These are phyloP conservation scores for Helobdella robusta DNA, from an alignment of 2,888 invertebrate genomes.

Conservation along the genomic window DNA sequence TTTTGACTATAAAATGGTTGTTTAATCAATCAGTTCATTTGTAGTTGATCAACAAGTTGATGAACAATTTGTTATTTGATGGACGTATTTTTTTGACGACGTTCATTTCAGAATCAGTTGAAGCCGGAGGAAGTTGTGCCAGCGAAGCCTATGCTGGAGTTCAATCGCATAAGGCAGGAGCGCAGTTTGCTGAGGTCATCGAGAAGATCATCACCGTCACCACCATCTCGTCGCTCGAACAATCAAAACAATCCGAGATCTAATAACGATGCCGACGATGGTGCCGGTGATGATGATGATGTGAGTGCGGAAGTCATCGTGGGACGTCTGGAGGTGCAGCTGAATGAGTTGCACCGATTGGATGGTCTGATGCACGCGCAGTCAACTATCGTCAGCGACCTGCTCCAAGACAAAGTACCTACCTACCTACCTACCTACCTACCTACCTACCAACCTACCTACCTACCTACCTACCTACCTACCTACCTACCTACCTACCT, in stretches of 20 bases:
- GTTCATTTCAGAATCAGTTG: slow-evolving; percentile 41
- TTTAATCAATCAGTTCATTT: no score
- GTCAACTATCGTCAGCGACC: slow-evolving; percentile 62
- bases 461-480: no score
- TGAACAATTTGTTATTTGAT: not conserved
- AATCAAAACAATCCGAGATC: not conserved
- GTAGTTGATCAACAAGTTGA: no score
- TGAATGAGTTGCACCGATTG: slow-evolving; percentile 58
- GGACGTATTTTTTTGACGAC: not conserved
- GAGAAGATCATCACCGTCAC: no score
- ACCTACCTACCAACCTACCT: no score
- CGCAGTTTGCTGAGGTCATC: no score
- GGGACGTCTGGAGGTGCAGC: slow-evolving; percentile 43
- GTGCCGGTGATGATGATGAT: slow-evolving; percentile 19
- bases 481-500: no score
- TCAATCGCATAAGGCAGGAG: slow-evolving; percentile 47
- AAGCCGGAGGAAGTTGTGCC: slow-evolving; percentile 44
- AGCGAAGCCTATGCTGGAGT: slow-evolving; percentile 48
- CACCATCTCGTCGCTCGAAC: no score
- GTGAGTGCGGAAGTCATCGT: slow-evolving; percentile 43
- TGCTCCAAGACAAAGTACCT: slow-evolving; percentile 67
- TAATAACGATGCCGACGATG: not conserved
- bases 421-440: no score
- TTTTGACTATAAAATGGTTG: no score
- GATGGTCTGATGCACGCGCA: slow-evolving; percentile 67